Conservation (phyloP, 2,888 invertebrate genomes). For the Thera obeliscata region DNA sequence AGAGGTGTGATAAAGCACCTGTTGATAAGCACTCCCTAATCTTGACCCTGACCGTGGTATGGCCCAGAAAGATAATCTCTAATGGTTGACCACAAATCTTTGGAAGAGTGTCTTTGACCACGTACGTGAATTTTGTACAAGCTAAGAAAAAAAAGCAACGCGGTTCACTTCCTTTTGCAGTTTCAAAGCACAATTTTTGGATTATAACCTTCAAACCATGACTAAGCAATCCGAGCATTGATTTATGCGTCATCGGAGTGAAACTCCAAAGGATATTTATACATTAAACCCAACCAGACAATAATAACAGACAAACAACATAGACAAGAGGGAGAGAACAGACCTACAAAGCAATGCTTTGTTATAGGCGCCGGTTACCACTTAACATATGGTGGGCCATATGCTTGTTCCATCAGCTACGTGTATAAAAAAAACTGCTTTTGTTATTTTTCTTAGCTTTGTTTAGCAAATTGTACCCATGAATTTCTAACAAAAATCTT, state of each 20-base stretch:
- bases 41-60: conserved; percentile 11
- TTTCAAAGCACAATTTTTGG: too few species aligned
- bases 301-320: too few species aligned
- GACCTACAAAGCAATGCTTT: too few species aligned
- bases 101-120: not conserved
- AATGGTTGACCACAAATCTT: conserved; percentile 9
- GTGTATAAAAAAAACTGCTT: not conserved
- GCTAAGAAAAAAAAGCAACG: not conserved
- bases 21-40: conserved; percentile 3
- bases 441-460: not conserved
- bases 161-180: not conserved
- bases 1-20: conserved; percentile 1
- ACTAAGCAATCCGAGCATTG: too few species aligned
- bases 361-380: too few species aligned
- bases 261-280: too few species aligned
- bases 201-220: too few species aligned
- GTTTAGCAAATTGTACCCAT: not conserved
- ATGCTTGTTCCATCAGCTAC: too few species aligned
- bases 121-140: not conserved
- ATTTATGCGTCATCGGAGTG: too few species aligned
- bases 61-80: conserved; percentile 7
- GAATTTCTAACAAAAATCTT: not conserved
- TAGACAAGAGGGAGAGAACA: too few species aligned
- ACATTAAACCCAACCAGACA: too few species aligned
- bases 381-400: too few species aligned